phyloP scores from a whole-genome alignment of 2,888 invertebrate genomes.

The Sphinx pinastri region DNA sequence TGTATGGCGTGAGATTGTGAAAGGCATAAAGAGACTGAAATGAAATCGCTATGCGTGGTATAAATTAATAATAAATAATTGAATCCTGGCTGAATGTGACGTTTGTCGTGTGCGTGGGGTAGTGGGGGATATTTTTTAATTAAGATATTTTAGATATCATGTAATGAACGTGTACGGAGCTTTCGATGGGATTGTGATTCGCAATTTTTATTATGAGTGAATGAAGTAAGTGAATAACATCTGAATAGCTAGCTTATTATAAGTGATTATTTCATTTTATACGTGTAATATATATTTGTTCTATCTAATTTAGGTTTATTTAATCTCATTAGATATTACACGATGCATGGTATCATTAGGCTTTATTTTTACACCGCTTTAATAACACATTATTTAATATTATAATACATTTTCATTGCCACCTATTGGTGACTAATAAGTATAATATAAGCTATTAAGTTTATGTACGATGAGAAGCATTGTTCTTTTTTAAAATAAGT shows the following conservation, averaged over 20 bases:
- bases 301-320: no score
- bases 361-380: no score
- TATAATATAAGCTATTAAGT: no score
- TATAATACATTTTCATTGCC: no score
- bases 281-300: background rate
- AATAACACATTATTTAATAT: no score
- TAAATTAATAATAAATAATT: slow-evolving; percentile 22
- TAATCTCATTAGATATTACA: no score
- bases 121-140: slow-evolving; percentile 15
- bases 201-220: slow-evolving; percentile 1
- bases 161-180: background rate
- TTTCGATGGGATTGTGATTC: slow-evolving; percentile 4
- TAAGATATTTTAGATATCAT: background rate
- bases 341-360: no score
- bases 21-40: slow-evolving; percentile 20
- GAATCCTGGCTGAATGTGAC: slow-evolving; percentile 18
- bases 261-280: background rate
- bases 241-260: background rate
- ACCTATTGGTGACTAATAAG: no score
- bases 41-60: slow-evolving; percentile 10
- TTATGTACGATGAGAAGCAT: no score
- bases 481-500: no score
- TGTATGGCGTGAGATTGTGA: background rate
- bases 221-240: slow-evolving; percentile 14
- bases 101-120: slow-evolving; percentile 14